Base-by-base conservation (phyloP, 2,888 invertebrate species). In the Cyrtodaria siliqua region DNA sequence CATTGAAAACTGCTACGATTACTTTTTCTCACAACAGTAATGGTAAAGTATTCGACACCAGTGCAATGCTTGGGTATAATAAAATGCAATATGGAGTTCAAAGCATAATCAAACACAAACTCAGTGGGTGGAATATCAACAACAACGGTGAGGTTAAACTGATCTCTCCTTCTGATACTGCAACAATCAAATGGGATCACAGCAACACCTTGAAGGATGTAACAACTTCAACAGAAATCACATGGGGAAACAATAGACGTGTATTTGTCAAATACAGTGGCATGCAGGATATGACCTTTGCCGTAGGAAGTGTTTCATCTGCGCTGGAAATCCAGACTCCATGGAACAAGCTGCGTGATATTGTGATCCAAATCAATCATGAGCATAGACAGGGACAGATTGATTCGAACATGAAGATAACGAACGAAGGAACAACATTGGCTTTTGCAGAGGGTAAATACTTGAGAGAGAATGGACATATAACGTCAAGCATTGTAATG, bases 121-220 rank as follows among this genome's bases (percentile, higher is more conserved):
- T 59, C 12, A 61, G 57, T 42, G 80, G 80, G 26, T 79, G 57
- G 70, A 68, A 80, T 16, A 9, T 87, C 0, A 71, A 72, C 44
- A 88, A 83, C 64, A 84, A 70, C 44, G 89, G 89, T 2, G 72
- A 83, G 9, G 44, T 89, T 8, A 67, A 14, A 0, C n/a, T 89
- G 1, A 53, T 38, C n/a, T 68, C 79, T 16, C 87, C 88, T 59
- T 55, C 70, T 40, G 71, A 78, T n/a, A 66, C 55, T 6, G 27
- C 86, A 9, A 62, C 52, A 29, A 66, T 83, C 9, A 78, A 40
- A 4, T 89, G 90, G 90, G 55, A 80, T 50, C 88, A 88, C 66
- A 64, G 60, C 9, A 82, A 79, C 60, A 73, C 83, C 8, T 52
- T 56, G 0, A 68, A 62, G 20, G 71, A 82, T 52, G 68, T 87